phyloP scores from a whole-genome alignment of 1,140 invertebrate species.

The Druon quercuslanigerum region DNA sequence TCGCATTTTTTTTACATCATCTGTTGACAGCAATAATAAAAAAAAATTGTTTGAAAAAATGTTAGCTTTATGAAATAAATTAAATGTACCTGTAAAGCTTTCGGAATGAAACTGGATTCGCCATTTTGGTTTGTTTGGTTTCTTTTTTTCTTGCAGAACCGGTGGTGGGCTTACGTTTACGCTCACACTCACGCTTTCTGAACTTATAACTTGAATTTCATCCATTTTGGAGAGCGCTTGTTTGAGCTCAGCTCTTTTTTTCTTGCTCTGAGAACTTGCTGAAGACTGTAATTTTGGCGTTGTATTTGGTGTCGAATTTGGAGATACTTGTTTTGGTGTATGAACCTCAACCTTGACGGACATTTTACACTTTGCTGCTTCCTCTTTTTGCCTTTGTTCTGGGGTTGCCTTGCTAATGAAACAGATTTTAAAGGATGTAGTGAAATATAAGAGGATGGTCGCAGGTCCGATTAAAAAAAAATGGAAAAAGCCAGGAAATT shows the following conservation, averaged over 20 bases:
- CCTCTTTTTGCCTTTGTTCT: slow-evolving; percentile 50
- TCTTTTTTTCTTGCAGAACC: slow-evolving; percentile 8
- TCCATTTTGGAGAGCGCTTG: slow-evolving; percentile 45
- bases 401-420: slow-evolving; percentile 57
- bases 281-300: neutral
- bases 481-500: no score
- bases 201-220: slow-evolving; percentile 52
- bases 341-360: slow-evolving; percentile 65
- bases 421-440: slow-evolving; percentile 31
- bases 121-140: slow-evolving; percentile 59
- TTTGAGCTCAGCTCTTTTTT: slow-evolving; percentile 20
- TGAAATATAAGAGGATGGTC: neutral
- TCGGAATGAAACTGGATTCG: slow-evolving; percentile 59
- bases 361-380: slow-evolving; percentile 50
- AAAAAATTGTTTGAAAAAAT: slow-evolving; percentile 28
- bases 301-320: neutral
- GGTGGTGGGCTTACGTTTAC: slow-evolving; percentile 4
- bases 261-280: slow-evolving; percentile 19
- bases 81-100: slow-evolving; percentile 50
- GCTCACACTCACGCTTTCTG: slow-evolving; percentile 36
- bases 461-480: no score
- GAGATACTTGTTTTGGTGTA: slow-evolving; percentile 36
- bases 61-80: neutral
- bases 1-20: slow-evolving; percentile 56
- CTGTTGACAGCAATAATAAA: slow-evolving; percentile 19